Base-by-base conservation (phyloP, 2,888 invertebrate genomes). In the Zelleria hepariella region DNA sequence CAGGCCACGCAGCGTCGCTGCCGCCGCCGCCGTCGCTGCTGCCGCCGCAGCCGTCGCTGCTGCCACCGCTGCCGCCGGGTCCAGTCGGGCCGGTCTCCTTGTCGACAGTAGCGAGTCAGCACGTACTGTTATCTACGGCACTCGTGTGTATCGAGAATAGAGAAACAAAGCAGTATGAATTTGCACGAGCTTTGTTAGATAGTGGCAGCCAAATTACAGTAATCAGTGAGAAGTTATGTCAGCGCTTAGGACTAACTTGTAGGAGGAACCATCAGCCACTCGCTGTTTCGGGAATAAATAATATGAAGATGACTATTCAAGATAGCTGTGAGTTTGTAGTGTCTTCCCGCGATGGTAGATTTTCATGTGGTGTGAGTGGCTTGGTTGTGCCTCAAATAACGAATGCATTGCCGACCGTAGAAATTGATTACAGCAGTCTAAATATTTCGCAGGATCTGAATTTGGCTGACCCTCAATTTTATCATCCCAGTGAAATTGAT, bases 101-200 rank as follows among this genome's bases (percentile, higher is more conserved):
- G 26, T n/a, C 49, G 42, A 4, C 20, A 24, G 18, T 42, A 54
- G 21, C 23, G 26, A 42, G 20, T n/a, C 54, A 21, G n/a, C 51
- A 18, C 20, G 54, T 63, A 24, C 59, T 67, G 10, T 63, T 67
- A 18, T 68, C 65, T 1, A 68, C 68, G 5, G 67, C 66, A 3
- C 58, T 66, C 52, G 61, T 67, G 10, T 26, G 7, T 26, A 62
- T 64, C 2, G 49, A 65, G 1, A 59, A 59, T 6, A 63, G 63
- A 47, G 48, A 26, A 7, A 27, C 62, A 8, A 61, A 64, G 47
- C 49, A 57, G 47, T 63, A 62, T 60, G 62, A 64, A 20, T 65
- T 60, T 51, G 56, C 32, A 0, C 63, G 67, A 7, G 65, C 63
- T 1, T 56, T 66, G 2, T 52, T 65, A 8, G 66, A 66, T 42